Evolutionary conservation across 30 jellyfish, hydroid and myxozoan species (phyloP), one percentile per base, ranked within the genome.

Genomic region (Pseudorhiza aurosa): DNA sequence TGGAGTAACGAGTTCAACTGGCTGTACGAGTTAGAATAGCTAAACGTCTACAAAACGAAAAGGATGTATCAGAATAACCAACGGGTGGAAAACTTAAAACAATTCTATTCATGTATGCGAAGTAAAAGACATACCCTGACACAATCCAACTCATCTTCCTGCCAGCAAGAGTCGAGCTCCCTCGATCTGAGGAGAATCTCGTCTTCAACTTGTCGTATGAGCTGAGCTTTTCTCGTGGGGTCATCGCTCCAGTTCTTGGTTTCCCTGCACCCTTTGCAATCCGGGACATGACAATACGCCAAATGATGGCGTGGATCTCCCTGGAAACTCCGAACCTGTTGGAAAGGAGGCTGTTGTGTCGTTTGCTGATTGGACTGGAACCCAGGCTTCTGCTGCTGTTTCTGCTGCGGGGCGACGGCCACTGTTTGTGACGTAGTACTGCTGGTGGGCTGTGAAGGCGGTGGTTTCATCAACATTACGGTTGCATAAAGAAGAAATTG

Each of bases 101-200:
- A n/a, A n/a, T n/a, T n/a, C n/a, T n/a, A n/a, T n/a, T n/a, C n/a
- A n/a, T n/a, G n/a, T n/a, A n/a, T n/a, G n/a, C n/a, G n/a, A n/a
- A n/a, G n/a, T n/a, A n/a, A 35, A 31, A 31, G 26, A 59, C 91
- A 8, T 60, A 91, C 98, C 89, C 92, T 65, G 4, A 90, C 96
- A 83, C 87, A 83, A 53, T 91, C 98, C 56, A 63, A 42, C 65
- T 83, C 98, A 58, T 91, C 98, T 71, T 91, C 98, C 58, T 84
- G 98, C 98, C 98, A 91, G 64, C 98, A 91, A n/a, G 93, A 77
- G 35, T 91, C 98, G 26, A 91, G 65, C 71, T 91, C 98, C 28
- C 98, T 51, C 21, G 94, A 82, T 36, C 89, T 47, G 75, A 91
- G 72, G 79, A 91, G 51, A 37, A 91, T 91, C 72, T 91, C 96